Evolutionary conservation across 2,888 invertebrate genomes (phyloP).

Genomic region (Coelinius sp.): DNA sequence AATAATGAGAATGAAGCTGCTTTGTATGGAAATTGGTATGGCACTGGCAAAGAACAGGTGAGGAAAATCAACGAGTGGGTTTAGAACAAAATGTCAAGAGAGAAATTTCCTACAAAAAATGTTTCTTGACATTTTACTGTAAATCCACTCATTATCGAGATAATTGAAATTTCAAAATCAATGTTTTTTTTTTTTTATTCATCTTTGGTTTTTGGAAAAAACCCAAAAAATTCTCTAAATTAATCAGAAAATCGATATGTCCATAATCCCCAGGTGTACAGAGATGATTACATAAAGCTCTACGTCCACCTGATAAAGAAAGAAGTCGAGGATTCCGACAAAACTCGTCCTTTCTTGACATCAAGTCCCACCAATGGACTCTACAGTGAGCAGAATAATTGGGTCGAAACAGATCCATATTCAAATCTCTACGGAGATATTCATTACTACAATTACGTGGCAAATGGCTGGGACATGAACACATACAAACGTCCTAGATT

Average conservation of each 20-base stretch:
- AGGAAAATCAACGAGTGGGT: too few relatives aligned
- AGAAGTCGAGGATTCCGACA: conserved; percentile 77
- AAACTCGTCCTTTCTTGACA: conserved; percentile 79
- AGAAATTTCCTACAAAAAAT: too few relatives aligned
- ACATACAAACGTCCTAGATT: conserved; percentile 88
- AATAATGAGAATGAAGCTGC: conserved; percentile 98
- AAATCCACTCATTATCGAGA: too few relatives aligned
- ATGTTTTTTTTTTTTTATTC: too few relatives aligned
- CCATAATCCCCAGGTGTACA: too few relatives aligned
- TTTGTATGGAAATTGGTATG: conserved; percentile 84
- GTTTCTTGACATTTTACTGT: too few relatives aligned
- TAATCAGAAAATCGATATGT: too few relatives aligned
- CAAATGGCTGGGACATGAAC: conserved; percentile 85
- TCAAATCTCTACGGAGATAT: conserved; percentile 89
- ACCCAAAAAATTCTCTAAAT: too few relatives aligned
- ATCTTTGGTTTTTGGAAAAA: too few relatives aligned
- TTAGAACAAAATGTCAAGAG: too few relatives aligned
- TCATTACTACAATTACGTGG: conserved; percentile 90
- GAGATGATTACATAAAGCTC: conserved; percentile 84
- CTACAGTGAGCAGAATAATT: conserved; percentile 81
- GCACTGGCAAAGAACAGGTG: conserved; percentile 71
- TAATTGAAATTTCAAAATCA: too few relatives aligned
- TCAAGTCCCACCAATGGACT: conserved; percentile 95
- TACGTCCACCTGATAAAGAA: conserved; percentile 84
- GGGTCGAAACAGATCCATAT: conserved; percentile 84